These are phyloP conservation scores for Muricea muricata DNA, from an alignment of 92 coral and sea anemone species.

Conservation along the genomic window DNA sequence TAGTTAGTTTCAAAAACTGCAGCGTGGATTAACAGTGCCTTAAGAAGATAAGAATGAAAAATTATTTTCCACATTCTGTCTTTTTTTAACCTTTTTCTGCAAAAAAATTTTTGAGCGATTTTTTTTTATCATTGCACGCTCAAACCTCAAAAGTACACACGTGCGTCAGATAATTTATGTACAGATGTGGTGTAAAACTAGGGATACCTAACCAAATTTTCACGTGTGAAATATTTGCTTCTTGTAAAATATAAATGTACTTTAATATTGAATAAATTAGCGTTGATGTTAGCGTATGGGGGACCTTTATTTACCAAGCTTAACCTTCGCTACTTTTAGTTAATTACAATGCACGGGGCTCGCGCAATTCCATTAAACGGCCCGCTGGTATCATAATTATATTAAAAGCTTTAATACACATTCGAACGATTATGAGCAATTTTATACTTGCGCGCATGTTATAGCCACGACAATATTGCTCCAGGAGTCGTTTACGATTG, in stretches of 20 bases:
- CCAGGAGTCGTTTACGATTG: not conserved
- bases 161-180: not conserved
- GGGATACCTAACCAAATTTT: too few relatives aligned
- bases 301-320: not conserved
- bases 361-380: not conserved
- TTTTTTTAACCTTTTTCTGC: not conserved
- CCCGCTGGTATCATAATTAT: not conserved
- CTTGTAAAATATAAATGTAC: constrained; percentile 8
- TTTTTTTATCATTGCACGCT: too few relatives aligned
- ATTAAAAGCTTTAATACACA: not conserved
- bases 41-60: too few relatives aligned
- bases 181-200: not conserved
- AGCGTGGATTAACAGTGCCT: too few relatives aligned
- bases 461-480: not conserved
- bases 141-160: too few relatives aligned
- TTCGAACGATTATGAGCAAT: not conserved
- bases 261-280: not conserved
- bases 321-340: too few relatives aligned
- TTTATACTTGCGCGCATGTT: not conserved
- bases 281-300: not conserved
- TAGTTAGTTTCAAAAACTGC: too few relatives aligned
- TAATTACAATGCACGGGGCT: too few relatives aligned
- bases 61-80: too few relatives aligned
- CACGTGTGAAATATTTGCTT: too few relatives aligned
- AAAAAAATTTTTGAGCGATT: not conserved